Evolutionary conservation across 2,888 invertebrate genomes (phyloP).

Genomic region (Hesperia comma): DNA sequence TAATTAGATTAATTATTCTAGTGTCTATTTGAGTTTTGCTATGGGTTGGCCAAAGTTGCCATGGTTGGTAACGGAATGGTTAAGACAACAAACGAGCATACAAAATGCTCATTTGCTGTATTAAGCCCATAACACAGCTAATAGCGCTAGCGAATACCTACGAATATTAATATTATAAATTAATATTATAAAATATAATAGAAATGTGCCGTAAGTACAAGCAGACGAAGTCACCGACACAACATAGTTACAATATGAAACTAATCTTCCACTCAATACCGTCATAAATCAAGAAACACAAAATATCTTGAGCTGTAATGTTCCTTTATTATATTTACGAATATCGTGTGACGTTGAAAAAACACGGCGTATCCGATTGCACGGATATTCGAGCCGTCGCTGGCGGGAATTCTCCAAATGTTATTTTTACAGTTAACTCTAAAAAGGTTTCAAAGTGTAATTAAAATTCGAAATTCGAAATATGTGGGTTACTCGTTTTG

Average conservation of each 20-base stretch:
- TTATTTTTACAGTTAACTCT: conserved; percentile 38
- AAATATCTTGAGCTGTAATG: conserved; percentile 51
- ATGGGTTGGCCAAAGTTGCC: too few species aligned
- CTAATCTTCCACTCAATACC: conserved; percentile 2
- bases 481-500: conserved; percentile 16
- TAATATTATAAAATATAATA: too few species aligned
- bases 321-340: conserved; percentile 55
- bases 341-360: conserved; percentile 57
- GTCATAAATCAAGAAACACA: conserved; percentile 44
- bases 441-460: conserved; percentile 21
- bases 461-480: conserved; percentile 9
- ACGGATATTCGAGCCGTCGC: conserved; percentile 43
- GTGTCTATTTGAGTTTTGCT: too few species aligned
- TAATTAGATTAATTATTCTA: too few species aligned
- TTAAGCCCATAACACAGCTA: too few species aligned
- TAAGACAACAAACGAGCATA: too few species aligned
- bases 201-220: too few species aligned
- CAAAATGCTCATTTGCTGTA: too few species aligned
- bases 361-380: conserved; percentile 53
- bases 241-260: not conserved
- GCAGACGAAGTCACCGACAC: not conserved
- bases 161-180: too few species aligned
- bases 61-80: too few species aligned
- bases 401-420: conserved; percentile 40
- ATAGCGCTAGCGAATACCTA: too few species aligned